Base-by-base conservation (phyloP, 2,113 vertebrate genomes). In the Rutilus rutilus region DNA sequence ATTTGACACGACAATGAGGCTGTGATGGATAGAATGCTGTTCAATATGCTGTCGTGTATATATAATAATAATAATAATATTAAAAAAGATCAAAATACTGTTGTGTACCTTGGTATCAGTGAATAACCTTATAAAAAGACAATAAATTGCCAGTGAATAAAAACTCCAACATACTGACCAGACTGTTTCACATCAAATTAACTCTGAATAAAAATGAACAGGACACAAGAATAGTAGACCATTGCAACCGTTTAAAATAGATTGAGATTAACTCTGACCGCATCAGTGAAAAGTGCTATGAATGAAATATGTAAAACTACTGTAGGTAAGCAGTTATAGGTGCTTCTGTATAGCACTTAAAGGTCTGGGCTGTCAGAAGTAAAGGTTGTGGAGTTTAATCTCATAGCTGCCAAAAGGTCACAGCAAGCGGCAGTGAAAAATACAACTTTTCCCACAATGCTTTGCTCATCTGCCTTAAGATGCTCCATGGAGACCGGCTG, bases 371-470 rank as follows among this genome's bases (percentile, higher is more conserved):
- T 62, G 12, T 64, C 36, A 27, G 78, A 27, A 25, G 78, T 47
- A 80, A 39, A 80, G 36, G 59, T 80, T 64, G 78, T 64, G 57
- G 59, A 12, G 54, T 79, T 60, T 79, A 71, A 78, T 39, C 33
- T 60, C 25, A 54, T 17, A 15, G 21, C 42, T 36, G 25, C 10
- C 25, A 14, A 57, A 17, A 54, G 75, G 75, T 77, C 27, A 60
- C 21, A 39, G 33, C 33, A 11, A 59, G 19, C 6, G 8, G 14
- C 14, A 10, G 7, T n/a, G 52, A 36, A 79, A 30, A 62, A 42
- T 39, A 62, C 39, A 45, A 3, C 27, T n/a, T 7, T 52, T 82
- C 45, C 60, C 39, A 27, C 25, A 67, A 65, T 65, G 59, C 78
- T 57, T 36, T 78, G 19, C 19, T 6, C n/a, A 74, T 74, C 23